These are phyloP conservation scores for Sarcophaga carnaria DNA, from an alignment of 2,888 invertebrate genomes.

Conservation along the genomic window DNA sequence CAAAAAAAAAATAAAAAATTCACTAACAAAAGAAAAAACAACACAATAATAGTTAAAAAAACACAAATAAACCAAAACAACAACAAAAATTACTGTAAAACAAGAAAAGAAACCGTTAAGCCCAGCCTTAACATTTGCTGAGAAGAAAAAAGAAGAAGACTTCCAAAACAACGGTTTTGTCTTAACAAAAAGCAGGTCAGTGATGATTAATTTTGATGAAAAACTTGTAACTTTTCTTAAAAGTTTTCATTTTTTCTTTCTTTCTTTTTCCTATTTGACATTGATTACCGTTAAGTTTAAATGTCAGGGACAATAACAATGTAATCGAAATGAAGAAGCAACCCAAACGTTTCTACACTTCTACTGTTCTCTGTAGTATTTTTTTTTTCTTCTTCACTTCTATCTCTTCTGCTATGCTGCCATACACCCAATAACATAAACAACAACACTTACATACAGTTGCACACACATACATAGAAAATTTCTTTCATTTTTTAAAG, in stretches of 20 bases:
- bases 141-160: not conserved
- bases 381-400: too few relatives aligned
- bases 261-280: slow-evolving; percentile 51
- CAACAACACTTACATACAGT: too few relatives aligned
- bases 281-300: slow-evolving; percentile 70
- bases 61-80: not conserved
- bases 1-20: not conserved
- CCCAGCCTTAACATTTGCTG: too few relatives aligned
- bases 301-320: slow-evolving; percentile 69
- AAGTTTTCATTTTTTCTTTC: slow-evolving; percentile 8
- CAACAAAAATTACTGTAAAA: not conserved
- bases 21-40: too few relatives aligned
- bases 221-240: not conserved
- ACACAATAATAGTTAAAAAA: slow-evolving; percentile 2
- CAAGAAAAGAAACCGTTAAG: too few relatives aligned
- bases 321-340: not conserved
- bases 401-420: too few relatives aligned
- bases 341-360: too few relatives aligned
- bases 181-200: slow-evolving; percentile 58
- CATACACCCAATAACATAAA: too few relatives aligned
- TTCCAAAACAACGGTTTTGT: not conserved
- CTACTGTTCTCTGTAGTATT: too few relatives aligned
- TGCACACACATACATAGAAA: too few relatives aligned
- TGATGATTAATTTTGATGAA: slow-evolving; percentile 26
- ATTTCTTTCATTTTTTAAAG: too few relatives aligned